Evolutionary conservation across 2,888 invertebrate species (phyloP).

Genomic region (Tachina fera): DNA sequence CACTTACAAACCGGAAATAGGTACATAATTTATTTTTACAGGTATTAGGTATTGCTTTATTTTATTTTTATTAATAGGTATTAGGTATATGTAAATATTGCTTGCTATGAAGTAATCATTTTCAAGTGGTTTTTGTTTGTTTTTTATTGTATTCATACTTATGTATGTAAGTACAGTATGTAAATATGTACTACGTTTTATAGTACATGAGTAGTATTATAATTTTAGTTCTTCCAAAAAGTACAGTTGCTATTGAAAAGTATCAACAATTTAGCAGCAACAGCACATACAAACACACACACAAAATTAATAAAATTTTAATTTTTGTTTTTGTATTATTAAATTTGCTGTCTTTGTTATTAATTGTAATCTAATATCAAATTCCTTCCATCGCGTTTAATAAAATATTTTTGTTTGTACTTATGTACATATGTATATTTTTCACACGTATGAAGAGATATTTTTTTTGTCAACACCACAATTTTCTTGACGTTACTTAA

Average conservation of each 20-base stretch:
- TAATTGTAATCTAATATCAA: neutral
- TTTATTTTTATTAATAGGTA: conserved; percentile 1
- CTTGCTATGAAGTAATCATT: conserved; percentile 57
- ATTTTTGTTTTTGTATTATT: neutral
- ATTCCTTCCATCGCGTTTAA: neutral
- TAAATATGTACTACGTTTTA: neutral
- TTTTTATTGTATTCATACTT: neutral
- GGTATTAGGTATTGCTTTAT: conserved; percentile 21
- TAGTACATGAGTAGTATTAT: conserved; percentile 9
- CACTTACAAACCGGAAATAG: conserved; percentile 28
- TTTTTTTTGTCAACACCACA: conserved; percentile 61
- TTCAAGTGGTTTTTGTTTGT: conserved; percentile 31
- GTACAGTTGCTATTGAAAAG: conserved; percentile 50
- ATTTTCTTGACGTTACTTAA: conserved; percentile 55
- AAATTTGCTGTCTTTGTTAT: neutral
- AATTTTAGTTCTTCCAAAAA: neutral
- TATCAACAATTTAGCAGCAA: conserved; percentile 9
- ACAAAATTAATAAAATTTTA: conserved; percentile 8
- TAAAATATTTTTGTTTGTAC: neutral
- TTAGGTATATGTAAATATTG: neutral
- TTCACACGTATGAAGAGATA: no score
- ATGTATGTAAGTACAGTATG: neutral
- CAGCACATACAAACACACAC: conserved; percentile 9
- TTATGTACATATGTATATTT: neutral
- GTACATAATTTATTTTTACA: conserved; percentile 17